Percentiles rank a stretch among this genome's conserved stretches.
phyloP scores from a whole-genome alignment of 2,888 invertebrate species.

The Spialia ferax region DNA sequence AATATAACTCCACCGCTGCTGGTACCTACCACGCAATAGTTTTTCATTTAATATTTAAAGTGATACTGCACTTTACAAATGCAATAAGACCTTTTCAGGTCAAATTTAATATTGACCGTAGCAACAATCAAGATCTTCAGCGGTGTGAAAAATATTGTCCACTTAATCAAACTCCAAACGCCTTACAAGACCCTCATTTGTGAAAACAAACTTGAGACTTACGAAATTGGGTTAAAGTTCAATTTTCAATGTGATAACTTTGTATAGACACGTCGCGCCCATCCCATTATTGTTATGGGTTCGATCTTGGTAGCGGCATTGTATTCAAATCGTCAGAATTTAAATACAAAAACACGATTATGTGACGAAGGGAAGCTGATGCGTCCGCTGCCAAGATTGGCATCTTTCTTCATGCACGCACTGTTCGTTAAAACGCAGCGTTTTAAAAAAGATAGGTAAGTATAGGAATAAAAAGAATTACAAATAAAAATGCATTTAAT shows the following conservation, averaged over 20 bases:
- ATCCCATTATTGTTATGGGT: conserved; percentile 68
- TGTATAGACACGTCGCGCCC: conserved; percentile 61
- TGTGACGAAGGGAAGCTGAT: conserved; percentile 80
- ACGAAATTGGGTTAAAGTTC: not conserved
- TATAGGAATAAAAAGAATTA: not conserved
- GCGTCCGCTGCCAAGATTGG: conserved; percentile 72
- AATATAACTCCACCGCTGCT: too few relatives aligned
- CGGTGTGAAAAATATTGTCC: conserved; percentile 64
- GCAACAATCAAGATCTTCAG: conserved; percentile 63
- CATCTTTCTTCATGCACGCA: conserved; percentile 65
- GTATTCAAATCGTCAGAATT: conserved; percentile 84
- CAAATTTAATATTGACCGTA: conserved; percentile 52
- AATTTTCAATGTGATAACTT: not conserved
- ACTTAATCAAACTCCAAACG: conserved; percentile 29
- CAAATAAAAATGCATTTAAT: too few relatives aligned
- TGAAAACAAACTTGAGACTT: not conserved
- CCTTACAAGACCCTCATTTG: not conserved
- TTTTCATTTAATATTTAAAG: too few relatives aligned
- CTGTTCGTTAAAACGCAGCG: conserved; percentile 52
- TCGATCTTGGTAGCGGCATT: conserved; percentile 81
- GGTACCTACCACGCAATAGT: too few relatives aligned
- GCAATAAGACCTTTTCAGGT: conserved; percentile 6
- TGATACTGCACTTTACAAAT: too few relatives aligned
- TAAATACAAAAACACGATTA: conserved; percentile 86
- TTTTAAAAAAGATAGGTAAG: conserved; percentile 39